These are phyloP conservation scores for Caenorhabditis virilis DNA, from an alignment of 2,888 invertebrate species.

Conservation along the genomic window DNA sequence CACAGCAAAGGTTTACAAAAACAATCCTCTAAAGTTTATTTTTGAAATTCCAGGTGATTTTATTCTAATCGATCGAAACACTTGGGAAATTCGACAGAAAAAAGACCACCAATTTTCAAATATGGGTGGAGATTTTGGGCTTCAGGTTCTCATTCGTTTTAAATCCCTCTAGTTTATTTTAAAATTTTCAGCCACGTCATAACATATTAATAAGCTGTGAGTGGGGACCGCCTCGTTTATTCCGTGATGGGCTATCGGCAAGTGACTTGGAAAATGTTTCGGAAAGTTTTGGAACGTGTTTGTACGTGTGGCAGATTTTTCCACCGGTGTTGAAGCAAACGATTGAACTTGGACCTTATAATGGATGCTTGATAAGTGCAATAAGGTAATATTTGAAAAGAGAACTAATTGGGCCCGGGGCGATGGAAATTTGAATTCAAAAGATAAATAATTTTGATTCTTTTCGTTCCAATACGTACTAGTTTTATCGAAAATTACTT, in stretches of 20 bases:
- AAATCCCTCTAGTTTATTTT: too few relatives aligned
- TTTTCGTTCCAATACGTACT: too few relatives aligned
- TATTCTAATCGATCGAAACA: slow-evolving; percentile 82
- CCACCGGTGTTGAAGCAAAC: slow-evolving; percentile 81
- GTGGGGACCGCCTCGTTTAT: slow-evolving; percentile 82
- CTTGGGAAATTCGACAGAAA: slow-evolving; percentile 69
- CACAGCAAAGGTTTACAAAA: slow-evolving; percentile 77
- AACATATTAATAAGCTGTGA: slow-evolving; percentile 89
- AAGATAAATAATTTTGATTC: too few relatives aligned
- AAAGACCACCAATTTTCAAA: slow-evolving; percentile 17
- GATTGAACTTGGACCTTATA: slow-evolving; percentile 81
- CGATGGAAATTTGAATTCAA: too few relatives aligned
- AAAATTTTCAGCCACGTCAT: slow-evolving; percentile 81
- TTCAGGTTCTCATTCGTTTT: too few relatives aligned
- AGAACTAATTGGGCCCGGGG: too few relatives aligned
- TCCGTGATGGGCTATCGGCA: slow-evolving; percentile 34
- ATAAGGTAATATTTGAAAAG: slow-evolving; percentile 28
- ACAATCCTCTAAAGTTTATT: background rate
- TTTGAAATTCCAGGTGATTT: slow-evolving; percentile 75
- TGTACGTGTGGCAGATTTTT: slow-evolving; percentile 90
- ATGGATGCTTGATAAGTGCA: slow-evolving; percentile 76
- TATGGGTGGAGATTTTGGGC: slow-evolving; percentile 57
- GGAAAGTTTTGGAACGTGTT: slow-evolving; percentile 78
- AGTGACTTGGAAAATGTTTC: slow-evolving; percentile 40
- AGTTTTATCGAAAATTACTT: too few relatives aligned